These are phyloP conservation scores for Carcina quercana DNA, from an alignment of 2,888 invertebrate genomes.

Conservation along the genomic window DNA sequence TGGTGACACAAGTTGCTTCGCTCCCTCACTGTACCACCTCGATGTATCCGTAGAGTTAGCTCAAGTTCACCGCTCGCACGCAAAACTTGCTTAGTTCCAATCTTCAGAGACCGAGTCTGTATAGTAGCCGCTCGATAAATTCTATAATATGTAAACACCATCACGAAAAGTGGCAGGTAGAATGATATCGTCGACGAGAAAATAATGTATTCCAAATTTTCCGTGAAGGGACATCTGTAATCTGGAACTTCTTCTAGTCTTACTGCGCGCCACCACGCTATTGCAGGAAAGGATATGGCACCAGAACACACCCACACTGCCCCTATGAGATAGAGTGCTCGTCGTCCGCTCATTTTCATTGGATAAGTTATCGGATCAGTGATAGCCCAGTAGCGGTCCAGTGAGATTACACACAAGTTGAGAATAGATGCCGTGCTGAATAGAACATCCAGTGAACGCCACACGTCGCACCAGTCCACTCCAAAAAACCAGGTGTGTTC, in stretches of 20 bases:
- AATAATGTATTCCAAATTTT: conserved; percentile 95
- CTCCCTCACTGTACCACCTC: conserved; percentile 87
- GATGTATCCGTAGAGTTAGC: conserved; percentile 92
- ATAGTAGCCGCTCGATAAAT: conserved; percentile 96
- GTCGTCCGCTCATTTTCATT: conserved; percentile 91
- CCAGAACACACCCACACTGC: conserved; percentile 98
- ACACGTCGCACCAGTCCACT: conserved; percentile 96
- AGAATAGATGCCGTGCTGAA: conserved; percentile 98
- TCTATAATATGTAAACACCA: conserved; percentile 98
- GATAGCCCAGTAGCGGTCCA: conserved; percentile 99
- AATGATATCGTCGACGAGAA: conserved; percentile 99
- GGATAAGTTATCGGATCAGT: conserved; percentile 99
- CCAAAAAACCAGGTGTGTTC: conserved; percentile 97
- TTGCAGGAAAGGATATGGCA: conserved; percentile 98
- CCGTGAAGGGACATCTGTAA: conserved; percentile 95
- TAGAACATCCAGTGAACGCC: conserved; percentile 97
- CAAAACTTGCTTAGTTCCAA: conserved; percentile 93
- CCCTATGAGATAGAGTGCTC: conserved; percentile 91
- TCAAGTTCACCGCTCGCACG: conserved; percentile 90
- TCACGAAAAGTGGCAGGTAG: conserved; percentile 96
- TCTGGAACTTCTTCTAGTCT: conserved; percentile 86
- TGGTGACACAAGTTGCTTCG: conserved; percentile 59
- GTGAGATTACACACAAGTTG: conserved; percentile 96
- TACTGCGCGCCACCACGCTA: conserved; percentile 96
- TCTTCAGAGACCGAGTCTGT: conserved; percentile 91